Evolutionary conservation across 2,797 vertebrate genomes (phyloP), one percentile per base, ranked within the genome.

Genomic region (Varecia variegata): DNA sequence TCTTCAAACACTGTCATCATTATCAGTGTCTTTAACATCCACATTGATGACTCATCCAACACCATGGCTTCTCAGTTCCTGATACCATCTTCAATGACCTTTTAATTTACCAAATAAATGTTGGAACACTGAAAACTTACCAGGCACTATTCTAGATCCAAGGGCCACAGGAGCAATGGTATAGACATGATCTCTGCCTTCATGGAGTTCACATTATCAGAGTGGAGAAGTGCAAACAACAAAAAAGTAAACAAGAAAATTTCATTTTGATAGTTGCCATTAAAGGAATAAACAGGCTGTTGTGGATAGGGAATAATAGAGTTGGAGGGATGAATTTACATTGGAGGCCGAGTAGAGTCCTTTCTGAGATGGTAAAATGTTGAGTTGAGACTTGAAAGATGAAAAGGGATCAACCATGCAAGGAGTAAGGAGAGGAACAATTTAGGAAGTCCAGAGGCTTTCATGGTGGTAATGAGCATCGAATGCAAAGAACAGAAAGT

Each of bases 321-420:
- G 17, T 18, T 87, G 74, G 60, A 79, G 30, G 27, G n/a, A 45
- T 77, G 27, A 82, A 21, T 95, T 89, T 87, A 17, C 65, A 20
- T 15, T 56, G 13, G 3, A 30, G 21, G 18, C 5, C 6, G 17
- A 95, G 58, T 13, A 25, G 93, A 27, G 35, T 40, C 14, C 20
- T 95, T 35, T 82, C 5, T 43, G 76, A 84, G 27, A 70, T 56
- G 58, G 52, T 70, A 71, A 80, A 80, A 74, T 85, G 43, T 45
- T 90, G 74, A 60, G 17, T 1, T 79, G 79, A 88, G 71, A 88
- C 89, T 74, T 92, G 79, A 93, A 82, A 83, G 56, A 30, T 83
- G 30, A 60, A 81, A 92, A 95, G 8, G 18, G 1, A 30, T 82
- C 45, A 38, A 35, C 21, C 6, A 11, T 27, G 2, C 20, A 73